phyloP scores from a whole-genome alignment of 2,797 vertebrate species.

The Natrix natrix region DNA sequence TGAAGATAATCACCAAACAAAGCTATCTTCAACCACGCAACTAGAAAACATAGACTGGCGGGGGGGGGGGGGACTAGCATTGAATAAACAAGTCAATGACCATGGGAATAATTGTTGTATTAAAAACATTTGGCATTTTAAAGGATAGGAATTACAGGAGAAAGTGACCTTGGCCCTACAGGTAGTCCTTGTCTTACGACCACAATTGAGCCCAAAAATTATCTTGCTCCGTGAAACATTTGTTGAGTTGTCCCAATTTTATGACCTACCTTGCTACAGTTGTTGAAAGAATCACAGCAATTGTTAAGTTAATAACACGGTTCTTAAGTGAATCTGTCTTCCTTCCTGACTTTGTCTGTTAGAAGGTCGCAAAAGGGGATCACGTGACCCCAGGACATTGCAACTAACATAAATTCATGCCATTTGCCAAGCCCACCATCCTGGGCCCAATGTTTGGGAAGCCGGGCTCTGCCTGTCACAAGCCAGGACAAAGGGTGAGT shows the following conservation, averaged over 20 bases:
- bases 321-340: no score
- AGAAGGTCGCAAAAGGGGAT: no score
- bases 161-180: neutral
- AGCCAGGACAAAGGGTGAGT: no score
- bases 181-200: neutral
- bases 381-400: no score
- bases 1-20: constrained; percentile 44
- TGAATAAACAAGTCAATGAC: neutral
- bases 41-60: neutral
- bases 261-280: no score
- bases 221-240: neutral
- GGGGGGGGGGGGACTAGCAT: neutral
- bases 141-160: neutral
- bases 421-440: no score
- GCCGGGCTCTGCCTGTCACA: no score
- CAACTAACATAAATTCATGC: no score
- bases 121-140: neutral
- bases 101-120: neutral
- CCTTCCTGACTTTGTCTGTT: no score
- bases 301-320: no score
- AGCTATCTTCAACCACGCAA: neutral
- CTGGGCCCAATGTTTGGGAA: no score
- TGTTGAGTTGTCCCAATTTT: neutral
- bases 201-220: neutral
- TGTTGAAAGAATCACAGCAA: no score